Conservation (phyloP, 2,113 vertebrate genomes). For the Syrmaticus mikado region DNA sequence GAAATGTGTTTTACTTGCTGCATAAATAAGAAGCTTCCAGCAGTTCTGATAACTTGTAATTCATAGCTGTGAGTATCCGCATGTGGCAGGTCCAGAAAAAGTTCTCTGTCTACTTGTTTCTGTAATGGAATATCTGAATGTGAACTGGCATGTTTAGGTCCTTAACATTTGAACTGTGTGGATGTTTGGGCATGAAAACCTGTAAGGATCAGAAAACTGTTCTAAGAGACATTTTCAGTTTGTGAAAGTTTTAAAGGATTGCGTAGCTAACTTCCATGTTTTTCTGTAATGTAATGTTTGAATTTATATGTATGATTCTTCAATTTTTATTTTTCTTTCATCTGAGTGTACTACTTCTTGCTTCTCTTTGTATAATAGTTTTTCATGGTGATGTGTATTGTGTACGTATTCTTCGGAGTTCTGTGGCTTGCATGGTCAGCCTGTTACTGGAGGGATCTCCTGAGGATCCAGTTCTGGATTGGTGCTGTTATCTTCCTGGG, state of each 20-base stretch:
- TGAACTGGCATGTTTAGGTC: background rate
- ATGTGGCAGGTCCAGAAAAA: background rate
- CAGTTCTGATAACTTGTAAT: background rate
- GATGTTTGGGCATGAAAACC: background rate
- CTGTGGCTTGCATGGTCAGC: conserved; percentile 94
- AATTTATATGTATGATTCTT: background rate
- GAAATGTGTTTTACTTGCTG: background rate
- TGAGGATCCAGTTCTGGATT: conserved; percentile 97
- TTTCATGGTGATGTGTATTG: conserved; percentile 96
- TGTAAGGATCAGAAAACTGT: background rate
- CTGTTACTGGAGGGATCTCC: conserved; percentile 93
- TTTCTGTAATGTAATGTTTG: background rate
- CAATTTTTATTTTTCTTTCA: background rate
- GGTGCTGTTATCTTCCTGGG: conserved; percentile 94
- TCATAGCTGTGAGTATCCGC: background rate
- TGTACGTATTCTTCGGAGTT: conserved; percentile 92
- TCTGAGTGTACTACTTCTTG: conserved; percentile 44
- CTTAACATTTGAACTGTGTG: background rate
- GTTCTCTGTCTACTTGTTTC: background rate
- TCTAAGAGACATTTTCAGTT: background rate
- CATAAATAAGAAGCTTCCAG: background rate
- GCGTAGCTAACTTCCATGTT: background rate
- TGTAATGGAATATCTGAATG: background rate
- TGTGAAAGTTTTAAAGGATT: background rate
- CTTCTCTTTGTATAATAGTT: conserved; percentile 80